Evolutionary conservation across 2,888 invertebrate species (phyloP).

Genomic region (Aplocera efformata): DNA sequence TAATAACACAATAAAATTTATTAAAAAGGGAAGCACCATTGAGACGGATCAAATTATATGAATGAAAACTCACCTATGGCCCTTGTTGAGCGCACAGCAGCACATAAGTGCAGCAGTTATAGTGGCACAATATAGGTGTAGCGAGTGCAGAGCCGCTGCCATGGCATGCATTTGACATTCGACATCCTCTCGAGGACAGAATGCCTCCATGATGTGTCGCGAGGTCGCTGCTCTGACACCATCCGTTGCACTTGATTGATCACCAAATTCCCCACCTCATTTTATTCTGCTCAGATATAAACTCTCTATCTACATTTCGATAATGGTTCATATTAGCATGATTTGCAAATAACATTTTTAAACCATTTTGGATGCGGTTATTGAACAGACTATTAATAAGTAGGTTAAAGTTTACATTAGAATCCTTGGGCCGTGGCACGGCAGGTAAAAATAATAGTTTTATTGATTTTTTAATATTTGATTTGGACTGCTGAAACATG

Average conservation of each 20-base stretch:
- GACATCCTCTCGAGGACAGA: slow-evolving; percentile 51
- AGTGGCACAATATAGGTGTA: slow-evolving; percentile 69
- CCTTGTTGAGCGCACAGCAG: slow-evolving; percentile 54
- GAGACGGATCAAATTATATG: too few species aligned
- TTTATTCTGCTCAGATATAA: slow-evolving; percentile 9
- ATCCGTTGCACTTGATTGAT: slow-evolving; percentile 24
- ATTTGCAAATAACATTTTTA: too few species aligned
- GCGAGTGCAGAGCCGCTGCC: slow-evolving; percentile 59
- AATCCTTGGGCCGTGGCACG: too few species aligned
- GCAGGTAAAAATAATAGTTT: too few species aligned
- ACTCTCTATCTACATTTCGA: slow-evolving; percentile 7
- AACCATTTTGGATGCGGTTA: too few species aligned
- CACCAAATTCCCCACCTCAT: slow-evolving; percentile 22
- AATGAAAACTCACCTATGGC: slow-evolving; percentile 49
- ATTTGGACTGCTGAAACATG: too few species aligned
- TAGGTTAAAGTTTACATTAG: too few species aligned
- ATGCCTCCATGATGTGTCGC: slow-evolving; percentile 53
- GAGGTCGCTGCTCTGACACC: slow-evolving; percentile 19
- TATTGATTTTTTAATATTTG: too few species aligned
- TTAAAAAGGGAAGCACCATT: too few species aligned
- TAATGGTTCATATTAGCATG: too few species aligned
- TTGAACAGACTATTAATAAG: too few species aligned
- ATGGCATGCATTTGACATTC: slow-evolving; percentile 58
- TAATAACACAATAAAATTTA: too few species aligned
- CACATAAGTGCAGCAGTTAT: slow-evolving; percentile 64